Base-by-base conservation (phyloP, 2,888 invertebrate genomes). In the Seira musarum region DNA sequence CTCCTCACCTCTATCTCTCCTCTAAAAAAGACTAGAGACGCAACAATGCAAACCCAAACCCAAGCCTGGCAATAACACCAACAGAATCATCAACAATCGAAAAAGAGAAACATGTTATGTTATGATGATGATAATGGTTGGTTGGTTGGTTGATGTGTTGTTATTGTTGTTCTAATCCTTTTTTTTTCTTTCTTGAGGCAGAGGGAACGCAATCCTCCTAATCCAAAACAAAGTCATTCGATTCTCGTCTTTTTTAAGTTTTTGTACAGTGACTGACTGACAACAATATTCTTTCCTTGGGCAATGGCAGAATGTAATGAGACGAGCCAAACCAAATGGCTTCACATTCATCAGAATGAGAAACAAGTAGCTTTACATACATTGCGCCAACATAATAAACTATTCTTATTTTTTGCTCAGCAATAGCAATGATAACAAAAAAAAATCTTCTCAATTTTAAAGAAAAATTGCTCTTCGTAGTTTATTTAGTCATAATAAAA, bases 91-190 rank as follows among this genome's bases (percentile, higher is more conserved):
- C 57, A 57, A 57, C 57, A 57, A 57, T 57, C 6, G 40, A 57
- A 17, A 10, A 17, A 57, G 17, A 57, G 3, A n/a, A 57, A 57
- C 57, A 57, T 57, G 57, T 57, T 57, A 6, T 57, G n/a, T 17
- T 70, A 80, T 75, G 80, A 63, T 73, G 65, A 57, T 77, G 35
- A 70, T 67, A 61, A 64, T 65, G 53, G 57, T 13, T 46, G 46
- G 46, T 13, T 46, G 6, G 6, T 46, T 46, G 8, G 8, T 46
- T 46, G n/a, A n/a, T n/a, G n/a, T n/a, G n/a, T n/a, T n/a, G 40
- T 40, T 40, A n/a, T n/a, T n/a, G n/a, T 57, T n/a, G 6, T 57
- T 57, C n/a, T 57, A 57, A 57, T 57, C 57, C 57, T 57, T 57
- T 57, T 13, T n/a, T 15, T n/a, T 40, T 40, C 13, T 57, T n/a